Conservation (phyloP, 2,888 invertebrate genomes). For the Eupithecia subfuscata region DNA sequence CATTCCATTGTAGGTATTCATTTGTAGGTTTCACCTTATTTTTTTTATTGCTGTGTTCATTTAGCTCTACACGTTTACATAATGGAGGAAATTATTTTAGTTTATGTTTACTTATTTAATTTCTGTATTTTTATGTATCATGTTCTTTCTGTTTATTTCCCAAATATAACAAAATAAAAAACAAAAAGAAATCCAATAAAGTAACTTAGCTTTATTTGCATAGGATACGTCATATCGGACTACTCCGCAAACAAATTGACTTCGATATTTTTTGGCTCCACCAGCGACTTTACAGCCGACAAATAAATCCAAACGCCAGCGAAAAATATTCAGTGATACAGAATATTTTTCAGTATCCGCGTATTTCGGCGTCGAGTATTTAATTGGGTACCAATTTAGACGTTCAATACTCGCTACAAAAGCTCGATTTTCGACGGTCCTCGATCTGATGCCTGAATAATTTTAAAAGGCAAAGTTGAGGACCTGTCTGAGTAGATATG, state of each 20-base stretch:
- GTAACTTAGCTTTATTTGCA: neutral
- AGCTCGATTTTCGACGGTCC: slow-evolving; percentile 9
- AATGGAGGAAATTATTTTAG: too few relatives aligned
- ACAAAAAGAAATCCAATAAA: too few relatives aligned
- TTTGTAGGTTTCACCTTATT: too few relatives aligned
- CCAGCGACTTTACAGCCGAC: neutral
- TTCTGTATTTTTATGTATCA: too few relatives aligned
- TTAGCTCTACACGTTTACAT: too few relatives aligned
- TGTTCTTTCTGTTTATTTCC: too few relatives aligned
- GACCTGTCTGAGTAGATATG: neutral
- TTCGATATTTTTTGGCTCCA: slow-evolving; percentile 13
- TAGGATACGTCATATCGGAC: neutral
- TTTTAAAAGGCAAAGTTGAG: slow-evolving; percentile 14
- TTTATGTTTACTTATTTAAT: too few relatives aligned
- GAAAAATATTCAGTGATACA: neutral
- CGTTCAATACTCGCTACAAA: slow-evolving; percentile 5
- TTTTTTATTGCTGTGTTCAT: too few relatives aligned
- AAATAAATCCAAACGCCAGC: slow-evolving; percentile 12
- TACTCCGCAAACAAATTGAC: slow-evolving; percentile 15
- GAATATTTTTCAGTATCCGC: slow-evolving; percentile 11
- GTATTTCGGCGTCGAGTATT: slow-evolving; percentile 12
- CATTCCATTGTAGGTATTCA: too few relatives aligned
- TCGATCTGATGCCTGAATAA: neutral
- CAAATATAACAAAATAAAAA: too few relatives aligned
- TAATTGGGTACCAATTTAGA: slow-evolving; percentile 23